Evolutionary conservation across 2,888 invertebrate species (phyloP).

Genomic region (Rhagonycha fulva): DNA sequence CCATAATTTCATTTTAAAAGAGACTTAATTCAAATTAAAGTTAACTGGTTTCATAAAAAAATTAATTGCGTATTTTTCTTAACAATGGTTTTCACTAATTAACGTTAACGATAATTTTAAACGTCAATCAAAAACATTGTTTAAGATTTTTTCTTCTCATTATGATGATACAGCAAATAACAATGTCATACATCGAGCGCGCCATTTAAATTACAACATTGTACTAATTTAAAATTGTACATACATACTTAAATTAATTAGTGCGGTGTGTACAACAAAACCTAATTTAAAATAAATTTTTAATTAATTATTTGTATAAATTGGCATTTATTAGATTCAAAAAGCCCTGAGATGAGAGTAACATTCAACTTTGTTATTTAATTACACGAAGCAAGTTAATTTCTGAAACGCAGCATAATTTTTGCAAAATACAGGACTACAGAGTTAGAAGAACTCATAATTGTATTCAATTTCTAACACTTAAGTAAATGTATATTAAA

Average conservation of each 20-base stretch:
- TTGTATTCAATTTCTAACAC: neutral
- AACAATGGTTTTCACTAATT: neutral
- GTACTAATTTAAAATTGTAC: neutral
- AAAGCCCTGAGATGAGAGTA: neutral
- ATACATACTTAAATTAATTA: neutral
- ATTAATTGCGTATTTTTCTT: neutral
- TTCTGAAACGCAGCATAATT: neutral
- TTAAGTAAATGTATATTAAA: neutral
- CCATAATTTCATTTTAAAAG: neutral
- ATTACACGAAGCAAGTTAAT: neutral
- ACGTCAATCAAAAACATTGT: neutral
- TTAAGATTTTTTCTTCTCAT: neutral
- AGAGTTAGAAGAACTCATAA: neutral
- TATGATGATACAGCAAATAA: neutral
- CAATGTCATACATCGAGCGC: neutral
- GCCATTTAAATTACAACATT: neutral
- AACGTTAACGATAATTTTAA: neutral
- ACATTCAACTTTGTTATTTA: neutral
- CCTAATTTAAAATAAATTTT: neutral
- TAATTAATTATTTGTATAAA: neutral
- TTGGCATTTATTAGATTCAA: neutral
- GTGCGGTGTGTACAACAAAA: neutral
- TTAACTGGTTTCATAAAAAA: neutral
- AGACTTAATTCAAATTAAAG: neutral
- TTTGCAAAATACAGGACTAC: neutral